phyloP scores from a whole-genome alignment of 2,888 invertebrate species.

The Lasioglossum leucozonium region DNA sequence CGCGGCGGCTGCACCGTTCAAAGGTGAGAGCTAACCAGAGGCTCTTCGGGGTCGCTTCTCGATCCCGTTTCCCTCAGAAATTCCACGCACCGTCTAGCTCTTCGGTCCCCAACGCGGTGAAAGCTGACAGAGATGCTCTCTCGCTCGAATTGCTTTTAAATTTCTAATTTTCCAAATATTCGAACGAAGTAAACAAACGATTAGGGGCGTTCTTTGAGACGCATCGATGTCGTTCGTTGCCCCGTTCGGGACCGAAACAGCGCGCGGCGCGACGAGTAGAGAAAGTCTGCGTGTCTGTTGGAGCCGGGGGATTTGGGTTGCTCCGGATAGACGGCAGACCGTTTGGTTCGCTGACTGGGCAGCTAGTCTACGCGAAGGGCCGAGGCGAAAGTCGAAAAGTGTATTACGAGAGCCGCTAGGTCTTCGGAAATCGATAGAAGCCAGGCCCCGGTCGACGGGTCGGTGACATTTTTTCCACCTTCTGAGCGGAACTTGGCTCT shows the following conservation, averaged over 20 bases:
- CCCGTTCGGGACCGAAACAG: background rate
- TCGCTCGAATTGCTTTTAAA: too few species aligned
- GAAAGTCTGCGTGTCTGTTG: background rate
- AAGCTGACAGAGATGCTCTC: background rate
- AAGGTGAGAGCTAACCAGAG: constrained; percentile 75
- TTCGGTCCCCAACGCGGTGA: background rate
- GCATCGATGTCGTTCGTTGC: background rate
- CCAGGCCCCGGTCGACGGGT: constrained; percentile 74
- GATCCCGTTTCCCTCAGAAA: background rate
- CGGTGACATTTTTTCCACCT: constrained; percentile 64
- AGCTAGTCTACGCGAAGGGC: constrained; percentile 39
- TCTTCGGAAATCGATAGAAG: constrained; percentile 84
- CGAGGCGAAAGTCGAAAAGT: constrained; percentile 70
- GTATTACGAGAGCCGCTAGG: constrained; percentile 73
- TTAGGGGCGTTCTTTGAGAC: too few species aligned
- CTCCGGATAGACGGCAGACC: constrained; percentile 62
- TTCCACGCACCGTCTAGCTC: background rate
- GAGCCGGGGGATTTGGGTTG: constrained; percentile 72
- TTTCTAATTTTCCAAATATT: background rate
- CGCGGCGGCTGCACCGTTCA: constrained; percentile 82
- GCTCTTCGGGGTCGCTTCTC: background rate
- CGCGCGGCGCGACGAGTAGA: background rate
- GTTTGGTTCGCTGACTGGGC: constrained; percentile 63
- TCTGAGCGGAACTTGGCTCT: constrained; percentile 56
- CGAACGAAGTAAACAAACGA: background rate